phyloP scores from a whole-genome alignment of 2,797 vertebrate genomes.

The Gouania willdenowi region DNA sequence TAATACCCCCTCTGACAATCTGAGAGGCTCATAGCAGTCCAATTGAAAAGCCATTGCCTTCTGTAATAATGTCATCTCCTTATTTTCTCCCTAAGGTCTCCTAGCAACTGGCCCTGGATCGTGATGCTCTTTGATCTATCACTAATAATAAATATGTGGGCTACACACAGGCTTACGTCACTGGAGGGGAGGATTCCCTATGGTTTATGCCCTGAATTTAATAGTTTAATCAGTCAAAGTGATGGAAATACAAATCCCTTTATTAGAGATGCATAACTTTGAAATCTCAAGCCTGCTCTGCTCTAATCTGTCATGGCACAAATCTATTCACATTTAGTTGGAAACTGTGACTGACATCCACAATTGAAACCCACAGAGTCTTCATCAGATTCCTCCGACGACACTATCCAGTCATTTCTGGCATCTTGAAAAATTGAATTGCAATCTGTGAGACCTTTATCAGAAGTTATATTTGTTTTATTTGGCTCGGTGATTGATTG shows the following conservation, averaged over 20 bases:
- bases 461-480: slow-evolving; percentile 42
- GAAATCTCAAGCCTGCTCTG: slow-evolving; percentile 29
- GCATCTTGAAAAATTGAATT: slow-evolving; percentile 30
- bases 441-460: slow-evolving; percentile 31
- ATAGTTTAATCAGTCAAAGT: slow-evolving; percentile 55
- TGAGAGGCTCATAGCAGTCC: slow-evolving; percentile 4
- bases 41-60: slow-evolving; percentile 19
- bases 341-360: slow-evolving; percentile 39
- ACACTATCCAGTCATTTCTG: slow-evolving; percentile 32
- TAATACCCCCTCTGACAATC: slow-evolving; percentile 1
- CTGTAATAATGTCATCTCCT: slow-evolving; percentile 28
- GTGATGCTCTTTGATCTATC: slow-evolving; percentile 52
- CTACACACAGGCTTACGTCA: slow-evolving; percentile 62
- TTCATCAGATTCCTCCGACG: slow-evolving; percentile 19
- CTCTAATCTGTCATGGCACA: slow-evolving; percentile 41
- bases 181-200: slow-evolving; percentile 21
- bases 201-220: slow-evolving; percentile 48
- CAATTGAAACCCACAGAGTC: slow-evolving; percentile 20
- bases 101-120: slow-evolving; percentile 57
- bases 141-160: slow-evolving; percentile 66
- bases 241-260: slow-evolving; percentile 37
- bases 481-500: slow-evolving; percentile 35
- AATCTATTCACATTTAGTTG: slow-evolving; percentile 50
- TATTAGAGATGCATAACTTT: slow-evolving; percentile 44
- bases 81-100: slow-evolving; percentile 51